phyloP scores from a whole-genome alignment of 2,113 vertebrate genomes.

The Hirundichthys speculiger region DNA sequence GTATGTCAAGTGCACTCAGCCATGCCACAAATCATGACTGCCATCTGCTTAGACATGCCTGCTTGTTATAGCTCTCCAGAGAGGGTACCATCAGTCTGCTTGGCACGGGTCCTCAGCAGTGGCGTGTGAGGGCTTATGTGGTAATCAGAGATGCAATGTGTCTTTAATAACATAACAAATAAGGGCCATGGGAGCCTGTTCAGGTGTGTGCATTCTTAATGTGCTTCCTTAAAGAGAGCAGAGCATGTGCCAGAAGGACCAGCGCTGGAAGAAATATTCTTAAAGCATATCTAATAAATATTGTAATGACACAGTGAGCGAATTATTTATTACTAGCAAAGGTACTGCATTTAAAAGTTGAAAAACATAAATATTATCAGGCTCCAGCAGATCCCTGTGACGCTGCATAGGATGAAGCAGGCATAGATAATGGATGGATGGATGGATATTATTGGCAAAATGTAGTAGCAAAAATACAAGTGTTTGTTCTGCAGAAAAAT shows the following conservation, averaged over 20 bases:
- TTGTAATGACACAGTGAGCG: not conserved
- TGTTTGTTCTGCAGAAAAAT: no score
- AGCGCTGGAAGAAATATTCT: not conserved
- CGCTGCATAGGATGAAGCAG: no score
- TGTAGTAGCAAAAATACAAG: no score
- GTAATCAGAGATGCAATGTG: slow-evolving; percentile 30
- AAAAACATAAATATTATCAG: no score
- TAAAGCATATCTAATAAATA: not conserved
- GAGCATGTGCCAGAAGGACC: slow-evolving; percentile 2
- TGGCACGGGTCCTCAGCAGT: slow-evolving; percentile 33
- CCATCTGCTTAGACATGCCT: slow-evolving; percentile 53
- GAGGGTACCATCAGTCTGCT: slow-evolving; percentile 21
- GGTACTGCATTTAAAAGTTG: no score
- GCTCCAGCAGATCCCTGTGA: no score
- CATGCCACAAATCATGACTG: slow-evolving; percentile 34
- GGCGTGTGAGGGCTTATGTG: slow-evolving; percentile 18
- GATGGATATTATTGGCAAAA: no score
- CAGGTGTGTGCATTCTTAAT: not conserved
- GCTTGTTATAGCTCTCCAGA: slow-evolving; percentile 40
- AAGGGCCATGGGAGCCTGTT: slow-evolving; percentile 10
- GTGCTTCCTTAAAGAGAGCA: not conserved
- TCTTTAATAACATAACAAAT: slow-evolving; percentile 26
- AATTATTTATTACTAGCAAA: no score
- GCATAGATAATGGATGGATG: no score
- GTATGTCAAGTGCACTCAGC: slow-evolving; percentile 36